A percentile compares a stretch with the other conserved stretches of the same genome.
These are phyloP conservation scores for Archegozetes longisetosus DNA, from an alignment of 1,140 invertebrate species.

Conservation along the genomic window DNA sequence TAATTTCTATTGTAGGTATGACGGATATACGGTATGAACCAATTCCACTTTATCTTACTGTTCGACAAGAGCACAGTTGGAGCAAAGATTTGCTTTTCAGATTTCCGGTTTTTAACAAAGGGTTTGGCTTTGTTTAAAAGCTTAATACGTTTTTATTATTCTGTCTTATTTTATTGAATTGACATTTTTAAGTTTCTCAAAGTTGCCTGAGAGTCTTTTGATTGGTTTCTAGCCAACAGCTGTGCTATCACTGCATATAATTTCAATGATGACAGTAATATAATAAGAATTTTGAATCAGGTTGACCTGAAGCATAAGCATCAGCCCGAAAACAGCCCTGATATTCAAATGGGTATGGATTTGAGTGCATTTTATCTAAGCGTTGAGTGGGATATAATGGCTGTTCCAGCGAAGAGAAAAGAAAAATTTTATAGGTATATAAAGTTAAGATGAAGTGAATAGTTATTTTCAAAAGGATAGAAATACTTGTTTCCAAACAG, in stretches of 20 bases:
- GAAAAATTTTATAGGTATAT: conserved; percentile 66
- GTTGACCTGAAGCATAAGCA: conserved; percentile 71
- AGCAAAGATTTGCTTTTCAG: too few relatives aligned
- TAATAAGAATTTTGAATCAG: conserved; percentile 37
- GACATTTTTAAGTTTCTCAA: too few relatives aligned
- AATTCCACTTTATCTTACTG: neutral
- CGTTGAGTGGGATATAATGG: conserved; percentile 91
- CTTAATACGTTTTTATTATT: too few relatives aligned
- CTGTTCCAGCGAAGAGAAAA: conserved; percentile 66
- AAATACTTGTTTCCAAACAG: neutral
- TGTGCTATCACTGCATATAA: too few relatives aligned
- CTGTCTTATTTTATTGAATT: too few relatives aligned
- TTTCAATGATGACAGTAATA: too few relatives aligned
- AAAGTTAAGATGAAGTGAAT: neutral
- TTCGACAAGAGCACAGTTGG: too few relatives aligned
- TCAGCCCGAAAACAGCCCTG: conserved; percentile 56
- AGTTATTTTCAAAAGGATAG: neutral
- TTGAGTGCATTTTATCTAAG: conserved; percentile 87
- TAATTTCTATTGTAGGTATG: conserved; percentile 22
- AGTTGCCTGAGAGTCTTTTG: too few relatives aligned
- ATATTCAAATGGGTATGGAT: conserved; percentile 58
- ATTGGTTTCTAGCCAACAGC: too few relatives aligned
- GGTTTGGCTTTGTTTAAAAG: too few relatives aligned
- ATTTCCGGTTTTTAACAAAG: too few relatives aligned
- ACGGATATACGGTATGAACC: conserved; percentile 21